These are phyloP conservation scores for Nemapogon koenigi DNA, from an alignment of 2,888 invertebrate species.

Conservation along the genomic window DNA sequence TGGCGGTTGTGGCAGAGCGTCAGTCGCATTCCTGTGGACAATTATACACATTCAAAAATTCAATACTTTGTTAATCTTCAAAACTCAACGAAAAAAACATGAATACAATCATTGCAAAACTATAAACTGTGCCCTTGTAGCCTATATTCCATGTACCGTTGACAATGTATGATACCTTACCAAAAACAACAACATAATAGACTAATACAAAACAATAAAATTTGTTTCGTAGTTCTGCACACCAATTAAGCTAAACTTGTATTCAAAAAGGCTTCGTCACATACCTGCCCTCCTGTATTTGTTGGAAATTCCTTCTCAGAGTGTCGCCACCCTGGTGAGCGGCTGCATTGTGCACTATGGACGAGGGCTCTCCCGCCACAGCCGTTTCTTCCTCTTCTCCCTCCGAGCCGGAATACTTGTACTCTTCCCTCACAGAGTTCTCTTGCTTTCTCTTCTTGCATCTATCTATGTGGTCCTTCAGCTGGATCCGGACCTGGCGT, in stretches of 20 bases:
- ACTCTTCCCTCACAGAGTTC: slow-evolving; percentile 77
- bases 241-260: too few relatives aligned
- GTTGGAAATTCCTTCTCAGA: slow-evolving; percentile 95
- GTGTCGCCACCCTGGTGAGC: slow-evolving; percentile 88
- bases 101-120: too few relatives aligned
- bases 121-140: too few relatives aligned
- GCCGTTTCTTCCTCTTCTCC: slow-evolving; percentile 95
- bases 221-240: too few relatives aligned
- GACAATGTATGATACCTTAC: too few relatives aligned
- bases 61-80: too few relatives aligned
- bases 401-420: slow-evolving; percentile 93
- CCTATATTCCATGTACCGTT: too few relatives aligned
- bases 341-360: slow-evolving; percentile 85
- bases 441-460: slow-evolving; percentile 95
- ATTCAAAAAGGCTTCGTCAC: slow-evolving; percentile 14
- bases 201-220: too few relatives aligned
- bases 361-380: slow-evolving; percentile 92
- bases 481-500: slow-evolving; percentile 95
- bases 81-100: too few relatives aligned
- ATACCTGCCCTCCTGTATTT: slow-evolving; percentile 84
- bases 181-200: too few relatives aligned
- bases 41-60: too few relatives aligned
- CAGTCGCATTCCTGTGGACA: slow-evolving; percentile 67
- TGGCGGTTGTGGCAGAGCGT: slow-evolving; percentile 67
- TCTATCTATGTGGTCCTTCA: slow-evolving; percentile 98